These are phyloP conservation scores for Apoda limacodes DNA, from an alignment of 2,888 invertebrate species.

Conservation along the genomic window DNA sequence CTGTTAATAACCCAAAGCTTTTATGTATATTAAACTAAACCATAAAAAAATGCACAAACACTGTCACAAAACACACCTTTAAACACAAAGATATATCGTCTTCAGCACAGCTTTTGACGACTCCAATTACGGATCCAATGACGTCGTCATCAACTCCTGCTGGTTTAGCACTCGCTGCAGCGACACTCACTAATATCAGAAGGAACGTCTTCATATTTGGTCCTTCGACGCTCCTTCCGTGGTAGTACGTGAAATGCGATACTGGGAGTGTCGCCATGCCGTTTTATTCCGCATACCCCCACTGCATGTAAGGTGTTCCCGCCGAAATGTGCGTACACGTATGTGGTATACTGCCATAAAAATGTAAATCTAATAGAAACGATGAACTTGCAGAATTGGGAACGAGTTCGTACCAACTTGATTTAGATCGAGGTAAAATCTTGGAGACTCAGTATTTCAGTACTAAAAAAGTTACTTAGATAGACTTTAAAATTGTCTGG, in stretches of 20 bases:
- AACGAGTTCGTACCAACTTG: too few species aligned
- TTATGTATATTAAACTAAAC: too few species aligned
- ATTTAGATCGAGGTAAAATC: too few species aligned
- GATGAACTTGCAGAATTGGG: too few species aligned
- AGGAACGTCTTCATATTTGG: slow-evolving; percentile 65
- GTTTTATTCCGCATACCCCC: slow-evolving; percentile 60
- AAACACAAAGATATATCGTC: slow-evolving; percentile 77
- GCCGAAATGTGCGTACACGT: slow-evolving; percentile 23
- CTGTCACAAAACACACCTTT: slow-evolving; percentile 77
- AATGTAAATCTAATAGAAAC: too few species aligned
- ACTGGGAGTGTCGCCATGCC: slow-evolving; percentile 38
- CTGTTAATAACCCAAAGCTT: too few species aligned
- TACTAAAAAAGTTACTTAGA: too few species aligned
- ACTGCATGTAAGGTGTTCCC: slow-evolving; percentile 27
- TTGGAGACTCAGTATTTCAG: too few species aligned
- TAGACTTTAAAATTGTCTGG: too few species aligned
- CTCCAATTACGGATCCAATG: slow-evolving; percentile 73
- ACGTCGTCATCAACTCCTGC: slow-evolving; percentile 65
- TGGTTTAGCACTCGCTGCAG: slow-evolving; percentile 57
- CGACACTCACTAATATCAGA: slow-evolving; percentile 59
- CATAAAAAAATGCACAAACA: too few species aligned
- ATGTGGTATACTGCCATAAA: too few species aligned
- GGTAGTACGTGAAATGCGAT: slow-evolving; percentile 51
- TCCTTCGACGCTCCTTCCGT: slow-evolving; percentile 29
- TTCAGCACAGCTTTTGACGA: slow-evolving; percentile 77